These are phyloP conservation scores for Corythucha ciliata DNA, from an alignment of 2,888 invertebrate genomes.

Conservation along the genomic window DNA sequence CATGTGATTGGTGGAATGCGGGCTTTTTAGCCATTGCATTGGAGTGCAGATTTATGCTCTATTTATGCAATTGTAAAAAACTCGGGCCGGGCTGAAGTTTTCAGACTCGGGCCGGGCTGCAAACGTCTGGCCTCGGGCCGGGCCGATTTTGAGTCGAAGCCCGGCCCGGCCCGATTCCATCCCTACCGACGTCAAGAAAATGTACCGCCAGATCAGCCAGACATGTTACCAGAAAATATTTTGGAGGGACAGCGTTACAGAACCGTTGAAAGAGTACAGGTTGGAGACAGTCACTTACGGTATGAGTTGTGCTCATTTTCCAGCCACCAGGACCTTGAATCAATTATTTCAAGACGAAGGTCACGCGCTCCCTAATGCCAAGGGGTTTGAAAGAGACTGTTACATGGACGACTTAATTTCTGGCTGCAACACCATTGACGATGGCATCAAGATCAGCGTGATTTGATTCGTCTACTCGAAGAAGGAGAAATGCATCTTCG, in stretches of 20 bases:
- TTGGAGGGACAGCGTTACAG: constrained; percentile 28
- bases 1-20: too few species aligned
- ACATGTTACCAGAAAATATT: constrained; percentile 30
- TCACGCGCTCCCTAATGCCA: constrained; percentile 20
- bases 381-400: constrained; percentile 31
- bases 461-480: constrained; percentile 23
- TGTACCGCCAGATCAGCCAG: constrained; percentile 34
- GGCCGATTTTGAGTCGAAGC: too few species aligned
- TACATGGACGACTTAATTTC: constrained; percentile 38
- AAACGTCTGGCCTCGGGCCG: too few species aligned
- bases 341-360: constrained; percentile 35
- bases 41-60: too few species aligned
- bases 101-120: too few species aligned
- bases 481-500: not conserved
- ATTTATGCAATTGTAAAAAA: too few species aligned
- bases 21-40: too few species aligned
- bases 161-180: too few species aligned
- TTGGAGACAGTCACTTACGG: constrained; percentile 34
- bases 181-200: constrained; percentile 34
- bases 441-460: constrained; percentile 27
- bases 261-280: constrained; percentile 26
- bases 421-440: constrained; percentile 28
- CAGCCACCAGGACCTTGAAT: constrained; percentile 24
- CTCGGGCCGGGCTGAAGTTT: too few species aligned
- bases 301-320: constrained; percentile 30